Evolutionary conservation across 2,888 invertebrate genomes (phyloP), one percentile per base, ranked within the genome.

Genomic region (Papilio gigon): DNA sequence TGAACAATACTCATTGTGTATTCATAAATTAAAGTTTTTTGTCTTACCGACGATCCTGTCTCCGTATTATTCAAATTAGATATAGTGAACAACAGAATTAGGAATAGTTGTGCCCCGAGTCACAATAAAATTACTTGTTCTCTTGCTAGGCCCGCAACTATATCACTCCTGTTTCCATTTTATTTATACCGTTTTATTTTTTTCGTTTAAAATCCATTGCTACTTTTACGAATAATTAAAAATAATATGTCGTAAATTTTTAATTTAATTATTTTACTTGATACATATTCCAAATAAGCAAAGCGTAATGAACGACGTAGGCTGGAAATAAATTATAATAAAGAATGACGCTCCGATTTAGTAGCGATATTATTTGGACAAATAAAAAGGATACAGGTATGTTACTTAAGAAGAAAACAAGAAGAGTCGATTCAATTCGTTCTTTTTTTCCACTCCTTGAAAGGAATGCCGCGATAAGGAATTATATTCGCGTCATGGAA

Each of bases 401-500:
- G 82, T 82, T 87, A 88, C 86, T 89, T 87, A 85, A 85, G 83
- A 76, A 79, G 78, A 85, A 84, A 81, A 88, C 86, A 87, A 89
- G 80, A 87, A 84, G 82, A 78, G 83, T 75, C 82, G 82, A 84
- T 84, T 82, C 77, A 81, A 80, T 77, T 72, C 77, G 75, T 86
- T 88, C 85, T 86, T 89, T 90, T 68, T 89, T 87, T n/a, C n/a
- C 83, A 85, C 85, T 85, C 86, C 89, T 87, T 89, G 86, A 89
- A 87, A 89, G 80, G 90, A 88, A 90, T 89, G 88, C 89, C 89
- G 88, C 88, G 89, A 89, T 90, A 90, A 90, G 89, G 84, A 89
- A 89, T 89, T 91, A 90, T 91, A 90, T 91, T 90, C 84, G 90
- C 89, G 85, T 89, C 88, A 87, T 86, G 83, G 90, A 88, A 90